These are phyloP conservation scores for Choristoneura fumiferana DNA, from an alignment of 1,140 invertebrate species.

Conservation along the genomic window DNA sequence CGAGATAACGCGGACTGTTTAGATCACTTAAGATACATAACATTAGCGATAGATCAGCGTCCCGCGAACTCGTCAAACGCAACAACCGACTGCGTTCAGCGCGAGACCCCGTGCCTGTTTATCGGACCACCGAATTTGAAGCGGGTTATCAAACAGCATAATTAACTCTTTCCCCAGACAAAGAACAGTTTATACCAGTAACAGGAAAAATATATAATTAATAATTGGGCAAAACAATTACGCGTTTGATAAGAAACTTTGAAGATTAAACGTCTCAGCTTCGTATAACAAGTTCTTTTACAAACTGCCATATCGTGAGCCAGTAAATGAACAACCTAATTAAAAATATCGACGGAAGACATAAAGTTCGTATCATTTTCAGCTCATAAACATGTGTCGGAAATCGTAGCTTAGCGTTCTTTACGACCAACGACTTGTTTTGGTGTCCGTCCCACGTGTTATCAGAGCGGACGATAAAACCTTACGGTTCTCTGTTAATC, in stretches of 20 bases:
- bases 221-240: conserved; percentile 12
- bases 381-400: conserved; percentile 35
- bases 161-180: conserved; percentile 8
- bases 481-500: conserved; percentile 48
- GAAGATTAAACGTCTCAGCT: conserved; percentile 1
- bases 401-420: conserved; percentile 42
- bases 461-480: conserved; percentile 42
- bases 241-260: conserved; percentile 3
- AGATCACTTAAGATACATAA: conserved; percentile 40
- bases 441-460: conserved; percentile 33
- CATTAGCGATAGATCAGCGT: conserved; percentile 46
- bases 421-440: conserved; percentile 30
- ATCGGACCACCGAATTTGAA: conserved; percentile 13
- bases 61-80: conserved; percentile 36
- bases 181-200: conserved; percentile 6
- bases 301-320: background rate
- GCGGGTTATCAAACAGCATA: conserved; percentile 9
- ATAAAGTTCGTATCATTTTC: conserved; percentile 32
- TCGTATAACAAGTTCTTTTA: conserved; percentile 20
- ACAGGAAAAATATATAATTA: conserved; percentile 1
- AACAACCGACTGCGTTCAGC: too few relatives aligned
- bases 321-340: background rate
- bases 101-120: background rate
- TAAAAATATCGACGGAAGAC: conserved; percentile 35
- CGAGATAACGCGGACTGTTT: conserved; percentile 54